These are phyloP conservation scores for Phacellophora camtschatica DNA, from an alignment of 30 jellyfish, hydroid and myxozoan species.

Conservation along the genomic window DNA sequence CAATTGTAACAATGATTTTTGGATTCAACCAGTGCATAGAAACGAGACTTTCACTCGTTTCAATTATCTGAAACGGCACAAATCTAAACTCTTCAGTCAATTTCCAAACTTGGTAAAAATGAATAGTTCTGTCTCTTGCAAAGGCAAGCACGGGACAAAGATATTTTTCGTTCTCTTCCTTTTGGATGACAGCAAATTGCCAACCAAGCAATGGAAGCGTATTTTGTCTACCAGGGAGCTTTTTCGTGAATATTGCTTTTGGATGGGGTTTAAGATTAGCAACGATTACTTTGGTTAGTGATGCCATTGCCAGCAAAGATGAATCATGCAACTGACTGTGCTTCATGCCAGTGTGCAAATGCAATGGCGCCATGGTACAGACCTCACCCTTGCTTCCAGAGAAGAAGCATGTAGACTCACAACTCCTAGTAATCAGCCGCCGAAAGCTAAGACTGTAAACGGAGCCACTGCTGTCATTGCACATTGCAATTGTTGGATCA, in stretches of 20 bases:
- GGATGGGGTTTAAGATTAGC: slow-evolving; percentile 94
- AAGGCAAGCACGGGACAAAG: slow-evolving; percentile 94
- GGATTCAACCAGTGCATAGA: slow-evolving; percentile 95
- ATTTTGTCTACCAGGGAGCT: slow-evolving; percentile 76
- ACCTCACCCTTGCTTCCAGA: slow-evolving; percentile 99
- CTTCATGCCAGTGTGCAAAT: slow-evolving; percentile 80
- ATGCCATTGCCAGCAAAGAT: slow-evolving; percentile 97
- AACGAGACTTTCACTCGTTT: slow-evolving; percentile 58
- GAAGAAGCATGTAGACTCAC: slow-evolving; percentile 95
- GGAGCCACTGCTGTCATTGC: slow-evolving; percentile 99
- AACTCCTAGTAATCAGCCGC: slow-evolving; percentile 86
- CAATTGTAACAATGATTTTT: slow-evolving; percentile 80
- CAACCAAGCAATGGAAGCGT: slow-evolving; percentile 88
- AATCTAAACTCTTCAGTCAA: slow-evolving; percentile 58
- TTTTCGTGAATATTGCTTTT: slow-evolving; percentile 75
- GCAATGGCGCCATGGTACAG: slow-evolving; percentile 97
- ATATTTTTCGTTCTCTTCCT: slow-evolving; percentile 47
- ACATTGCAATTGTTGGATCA: slow-evolving; percentile 94
- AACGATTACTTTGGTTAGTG: slow-evolving; percentile 88
- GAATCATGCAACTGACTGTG: slow-evolving; percentile 79
- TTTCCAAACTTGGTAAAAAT: slow-evolving; percentile 76
- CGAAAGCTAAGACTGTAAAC: slow-evolving; percentile 92
- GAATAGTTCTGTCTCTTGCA: slow-evolving; percentile 85
- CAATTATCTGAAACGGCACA: slow-evolving; percentile 67
- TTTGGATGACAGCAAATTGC: slow-evolving; percentile 90